A percentile compares a stretch with the other conserved stretches of the same genome.
Evolutionary conservation across 2,797 vertebrate species (phyloP).

Genomic region (Ictinia mississippiensis): DNA sequence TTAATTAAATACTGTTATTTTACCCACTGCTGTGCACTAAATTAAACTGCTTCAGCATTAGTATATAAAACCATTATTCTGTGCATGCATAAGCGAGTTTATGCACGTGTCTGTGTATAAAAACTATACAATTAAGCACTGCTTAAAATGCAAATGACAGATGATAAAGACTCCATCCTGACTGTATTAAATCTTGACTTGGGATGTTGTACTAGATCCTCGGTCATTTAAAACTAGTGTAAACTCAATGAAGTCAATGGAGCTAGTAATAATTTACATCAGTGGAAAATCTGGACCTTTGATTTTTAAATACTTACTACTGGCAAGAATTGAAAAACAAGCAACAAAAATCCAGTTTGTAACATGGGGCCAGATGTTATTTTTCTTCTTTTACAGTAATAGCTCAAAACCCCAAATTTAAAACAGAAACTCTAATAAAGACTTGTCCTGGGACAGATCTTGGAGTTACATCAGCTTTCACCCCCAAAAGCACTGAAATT

Average conservation of each 20-base stretch:
- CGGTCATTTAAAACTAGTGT: neutral
- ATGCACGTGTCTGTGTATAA: neutral
- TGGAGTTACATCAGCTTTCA: neutral
- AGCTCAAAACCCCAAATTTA: neutral
- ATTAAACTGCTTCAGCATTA: conserved; percentile 46
- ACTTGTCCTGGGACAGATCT: neutral
- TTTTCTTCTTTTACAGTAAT: neutral
- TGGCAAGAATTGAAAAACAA: neutral
- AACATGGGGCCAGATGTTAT: neutral
- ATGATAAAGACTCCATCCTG: neutral
- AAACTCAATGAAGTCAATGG: neutral
- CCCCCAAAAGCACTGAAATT: neutral
- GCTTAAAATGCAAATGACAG: conserved; percentile 42
- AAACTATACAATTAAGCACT: conserved; percentile 21
- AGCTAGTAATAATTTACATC: neutral
- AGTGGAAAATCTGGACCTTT: conserved; percentile 9
- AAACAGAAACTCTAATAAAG: neutral
- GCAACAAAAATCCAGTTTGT: neutral
- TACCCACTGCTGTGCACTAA: conserved; percentile 23
- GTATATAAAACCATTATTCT: conserved; percentile 14
- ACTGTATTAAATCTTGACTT: neutral
- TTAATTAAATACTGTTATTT: conserved; percentile 62
- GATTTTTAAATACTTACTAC: conserved; percentile 32
- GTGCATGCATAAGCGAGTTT: neutral
- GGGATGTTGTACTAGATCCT: neutral